Conservation (phyloP, 2,797 vertebrate species). For the Acanthopagrus latus region DNA sequence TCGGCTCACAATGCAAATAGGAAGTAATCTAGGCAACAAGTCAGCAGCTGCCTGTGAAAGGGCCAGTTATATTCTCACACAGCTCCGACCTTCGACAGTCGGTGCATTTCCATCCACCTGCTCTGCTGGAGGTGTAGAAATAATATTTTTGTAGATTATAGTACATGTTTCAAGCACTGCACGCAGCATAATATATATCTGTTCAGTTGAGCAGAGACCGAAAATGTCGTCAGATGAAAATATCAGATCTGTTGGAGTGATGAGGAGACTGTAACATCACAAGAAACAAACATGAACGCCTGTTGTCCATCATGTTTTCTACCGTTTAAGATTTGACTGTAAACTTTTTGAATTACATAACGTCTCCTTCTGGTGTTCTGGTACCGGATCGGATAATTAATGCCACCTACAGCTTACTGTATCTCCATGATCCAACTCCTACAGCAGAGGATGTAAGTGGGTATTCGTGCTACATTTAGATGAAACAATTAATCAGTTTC, state of each 20-base stretch:
- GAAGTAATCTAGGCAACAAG: too few relatives aligned
- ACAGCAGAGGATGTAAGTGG: background rate
- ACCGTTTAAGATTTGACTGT: background rate
- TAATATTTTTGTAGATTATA: too few relatives aligned
- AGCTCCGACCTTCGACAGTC: background rate
- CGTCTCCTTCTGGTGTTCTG: background rate
- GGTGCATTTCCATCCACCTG: too few relatives aligned
- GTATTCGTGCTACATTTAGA: background rate
- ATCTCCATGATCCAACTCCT: background rate
- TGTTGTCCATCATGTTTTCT: background rate
- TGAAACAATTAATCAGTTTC: too few relatives aligned
- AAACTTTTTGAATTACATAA: too few relatives aligned
- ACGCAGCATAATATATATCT: background rate
- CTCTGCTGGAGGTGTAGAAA: too few relatives aligned
- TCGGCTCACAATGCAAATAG: background rate
- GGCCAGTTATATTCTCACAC: too few relatives aligned
- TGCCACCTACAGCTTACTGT: background rate
- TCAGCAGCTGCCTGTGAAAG: too few relatives aligned
- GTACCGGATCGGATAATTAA: background rate
- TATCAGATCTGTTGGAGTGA: background rate
- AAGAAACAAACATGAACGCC: background rate
- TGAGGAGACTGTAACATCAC: background rate
- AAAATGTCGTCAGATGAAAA: background rate
- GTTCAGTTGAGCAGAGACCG: too few relatives aligned
- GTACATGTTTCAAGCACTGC: too few relatives aligned